These are phyloP conservation scores for Digitonthophagus gazella DNA, from an alignment of 2,888 invertebrate species.

Conservation along the genomic window DNA sequence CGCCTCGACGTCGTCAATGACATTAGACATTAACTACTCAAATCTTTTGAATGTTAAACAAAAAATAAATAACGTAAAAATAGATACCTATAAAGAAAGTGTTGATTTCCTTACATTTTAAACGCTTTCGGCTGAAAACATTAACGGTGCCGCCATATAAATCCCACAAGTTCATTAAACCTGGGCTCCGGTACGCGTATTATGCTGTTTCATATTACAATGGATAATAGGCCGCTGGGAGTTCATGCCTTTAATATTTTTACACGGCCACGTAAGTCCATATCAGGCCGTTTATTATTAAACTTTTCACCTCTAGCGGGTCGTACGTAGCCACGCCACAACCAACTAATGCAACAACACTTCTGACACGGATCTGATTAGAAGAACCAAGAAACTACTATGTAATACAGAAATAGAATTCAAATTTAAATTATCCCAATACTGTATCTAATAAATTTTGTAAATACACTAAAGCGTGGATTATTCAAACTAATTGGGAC, in stretches of 20 bases:
- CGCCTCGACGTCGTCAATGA: not conserved
- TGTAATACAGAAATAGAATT: not conserved
- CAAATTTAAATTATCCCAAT: too few relatives aligned
- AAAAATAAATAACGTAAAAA: too few relatives aligned
- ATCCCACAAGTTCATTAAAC: not conserved
- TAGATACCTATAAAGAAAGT: not conserved
- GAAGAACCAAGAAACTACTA: not conserved
- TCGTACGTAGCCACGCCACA: not conserved
- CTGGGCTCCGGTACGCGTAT: not conserved
- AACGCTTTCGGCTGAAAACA: not conserved
- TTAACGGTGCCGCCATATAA: not conserved
- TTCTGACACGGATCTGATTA: not conserved
- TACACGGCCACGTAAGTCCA: not conserved
- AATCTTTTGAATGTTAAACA: too few relatives aligned
- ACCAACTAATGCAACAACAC: not conserved
- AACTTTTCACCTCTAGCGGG: not conserved
- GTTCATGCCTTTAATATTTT: not conserved
- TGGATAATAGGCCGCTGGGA: not conserved
- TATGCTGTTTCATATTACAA: not conserved
- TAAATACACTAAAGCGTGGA: too few relatives aligned
- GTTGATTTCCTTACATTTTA: not conserved
- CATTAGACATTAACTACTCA: not conserved
- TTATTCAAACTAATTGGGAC: too few relatives aligned
- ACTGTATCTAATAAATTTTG: too few relatives aligned
- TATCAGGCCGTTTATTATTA: not conserved